Conservation (phyloP, 2,113 vertebrate species). For the Phycodurus eques region DNA sequence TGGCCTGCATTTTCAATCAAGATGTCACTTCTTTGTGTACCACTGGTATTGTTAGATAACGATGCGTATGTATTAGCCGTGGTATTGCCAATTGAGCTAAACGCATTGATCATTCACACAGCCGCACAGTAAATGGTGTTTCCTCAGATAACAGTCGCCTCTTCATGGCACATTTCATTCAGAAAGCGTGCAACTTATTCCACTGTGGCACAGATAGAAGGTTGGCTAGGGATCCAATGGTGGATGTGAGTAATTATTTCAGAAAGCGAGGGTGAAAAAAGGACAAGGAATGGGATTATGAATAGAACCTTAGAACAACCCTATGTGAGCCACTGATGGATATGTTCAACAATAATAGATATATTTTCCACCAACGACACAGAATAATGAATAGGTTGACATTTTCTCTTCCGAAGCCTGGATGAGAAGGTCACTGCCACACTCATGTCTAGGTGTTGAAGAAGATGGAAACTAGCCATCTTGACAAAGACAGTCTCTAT, state of each 20-base stretch:
- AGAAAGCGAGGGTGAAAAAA: neutral
- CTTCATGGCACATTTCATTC: conserved; percentile 14
- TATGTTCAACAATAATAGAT: neutral
- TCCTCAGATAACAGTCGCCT: neutral
- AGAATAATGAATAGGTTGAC: conserved; percentile 2
- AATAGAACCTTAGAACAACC: neutral
- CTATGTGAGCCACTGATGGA: neutral
- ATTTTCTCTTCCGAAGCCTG: neutral
- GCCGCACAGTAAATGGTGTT: neutral
- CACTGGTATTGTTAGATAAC: neutral
- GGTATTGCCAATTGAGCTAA: neutral
- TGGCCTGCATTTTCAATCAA: neutral
- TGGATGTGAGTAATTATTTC: conserved; percentile 11
- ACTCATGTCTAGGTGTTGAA: neutral
- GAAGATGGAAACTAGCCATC: neutral
- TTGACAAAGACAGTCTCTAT: neutral
- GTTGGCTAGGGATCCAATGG: conserved; percentile 14
- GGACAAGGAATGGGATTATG: neutral
- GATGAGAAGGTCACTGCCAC: neutral
- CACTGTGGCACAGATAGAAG: conserved; percentile 10
- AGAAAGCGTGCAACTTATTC: conserved; percentile 10
- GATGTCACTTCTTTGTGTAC: too few relatives aligned
- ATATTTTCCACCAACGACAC: neutral
- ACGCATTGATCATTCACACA: neutral
- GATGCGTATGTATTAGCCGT: neutral